A percentile compares a stretch with the other conserved stretches of the same genome.
These are phyloP conservation scores for Branchinecta lindahli DNA, from an alignment of 1,140 invertebrate genomes.

Conservation along the genomic window DNA sequence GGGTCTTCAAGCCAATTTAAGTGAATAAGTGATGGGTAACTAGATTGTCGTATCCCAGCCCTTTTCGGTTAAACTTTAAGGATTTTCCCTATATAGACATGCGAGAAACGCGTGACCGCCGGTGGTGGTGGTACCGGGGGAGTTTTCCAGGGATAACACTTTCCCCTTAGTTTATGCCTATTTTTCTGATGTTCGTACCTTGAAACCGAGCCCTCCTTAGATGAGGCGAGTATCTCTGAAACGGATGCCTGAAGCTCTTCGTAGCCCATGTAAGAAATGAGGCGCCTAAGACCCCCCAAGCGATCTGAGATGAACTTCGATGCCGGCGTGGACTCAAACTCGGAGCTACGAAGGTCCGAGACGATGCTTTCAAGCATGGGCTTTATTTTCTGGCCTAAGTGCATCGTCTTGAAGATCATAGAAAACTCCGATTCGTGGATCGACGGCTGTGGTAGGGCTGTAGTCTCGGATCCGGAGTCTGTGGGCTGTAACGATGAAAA, in stretches of 20 bases:
- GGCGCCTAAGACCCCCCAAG: neutral
- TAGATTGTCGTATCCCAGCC: too few relatives aligned
- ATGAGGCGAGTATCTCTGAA: neutral
- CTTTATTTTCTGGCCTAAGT: neutral
- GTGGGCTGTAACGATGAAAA: neutral
- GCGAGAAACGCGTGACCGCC: too few relatives aligned
- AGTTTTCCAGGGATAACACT: too few relatives aligned
- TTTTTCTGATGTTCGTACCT: neutral
- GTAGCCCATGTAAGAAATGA: conserved; percentile 3
- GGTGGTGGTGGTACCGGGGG: too few relatives aligned
- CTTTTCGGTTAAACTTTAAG: too few relatives aligned
- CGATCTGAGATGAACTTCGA: neutral
- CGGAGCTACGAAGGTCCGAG: neutral
- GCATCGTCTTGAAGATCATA: neutral
- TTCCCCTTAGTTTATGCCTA: too few relatives aligned
- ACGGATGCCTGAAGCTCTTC: neutral
- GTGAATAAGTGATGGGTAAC: too few relatives aligned
- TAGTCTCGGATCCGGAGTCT: neutral
- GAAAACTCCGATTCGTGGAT: neutral
- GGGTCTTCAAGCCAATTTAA: too few relatives aligned
- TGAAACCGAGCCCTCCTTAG: neutral
- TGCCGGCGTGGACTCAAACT: neutral
- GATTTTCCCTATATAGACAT: too few relatives aligned
- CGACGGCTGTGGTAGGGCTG: neutral
- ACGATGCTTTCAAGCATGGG: neutral